Conservation (phyloP, 2,888 invertebrate genomes). For the Rotaria magnacalcarata region DNA sequence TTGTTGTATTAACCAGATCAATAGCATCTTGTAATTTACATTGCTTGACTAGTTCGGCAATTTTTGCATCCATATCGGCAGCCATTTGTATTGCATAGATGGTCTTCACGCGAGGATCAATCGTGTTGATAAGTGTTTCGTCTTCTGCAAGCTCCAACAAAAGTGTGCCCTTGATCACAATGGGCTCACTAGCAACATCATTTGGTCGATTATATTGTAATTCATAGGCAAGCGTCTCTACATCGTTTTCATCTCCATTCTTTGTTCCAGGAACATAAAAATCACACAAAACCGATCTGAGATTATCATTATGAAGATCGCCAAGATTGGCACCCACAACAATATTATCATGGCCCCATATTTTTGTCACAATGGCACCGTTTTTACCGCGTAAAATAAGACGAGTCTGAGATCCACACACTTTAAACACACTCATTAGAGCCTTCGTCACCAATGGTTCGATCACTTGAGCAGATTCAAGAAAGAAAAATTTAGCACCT, state of each 20-base stretch:
- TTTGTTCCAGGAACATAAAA: not conserved
- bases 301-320: not conserved
- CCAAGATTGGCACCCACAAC: slow-evolving; percentile 7
- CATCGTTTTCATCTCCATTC: not conserved
- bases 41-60: not conserved
- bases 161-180: not conserved
- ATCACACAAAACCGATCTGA: not conserved
- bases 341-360: slow-evolving; percentile 16
- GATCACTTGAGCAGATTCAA: not conserved
- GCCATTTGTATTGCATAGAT: not conserved
- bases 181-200: not conserved
- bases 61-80: not conserved
- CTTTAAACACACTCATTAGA: not conserved
- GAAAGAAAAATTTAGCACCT: not conserved
- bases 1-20: not conserved
- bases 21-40: not conserved
- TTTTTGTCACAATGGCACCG: not conserved
- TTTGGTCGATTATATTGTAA: not conserved
- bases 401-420: not conserved
- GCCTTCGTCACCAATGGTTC: not conserved
- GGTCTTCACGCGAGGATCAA: not conserved
- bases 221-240: not conserved
- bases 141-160: not conserved
- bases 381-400: not conserved
- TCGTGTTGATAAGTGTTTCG: not conserved